phyloP scores from a whole-genome alignment of 1,140 invertebrate species.

The Drosophila nebulosa region DNA sequence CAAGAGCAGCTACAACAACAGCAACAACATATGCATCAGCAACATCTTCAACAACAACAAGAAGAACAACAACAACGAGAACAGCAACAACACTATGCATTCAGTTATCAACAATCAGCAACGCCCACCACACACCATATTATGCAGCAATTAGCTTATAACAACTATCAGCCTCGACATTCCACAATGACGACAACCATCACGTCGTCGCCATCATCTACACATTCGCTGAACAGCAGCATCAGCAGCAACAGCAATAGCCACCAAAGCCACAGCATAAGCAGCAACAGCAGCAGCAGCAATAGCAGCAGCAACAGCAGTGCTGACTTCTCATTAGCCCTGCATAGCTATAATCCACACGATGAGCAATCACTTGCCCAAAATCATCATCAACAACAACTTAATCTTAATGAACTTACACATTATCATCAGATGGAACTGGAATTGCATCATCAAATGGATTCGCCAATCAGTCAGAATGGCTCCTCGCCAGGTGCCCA shows the following conservation, averaged over 20 bases:
- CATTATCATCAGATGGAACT: constrained; percentile 62
- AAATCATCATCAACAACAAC: too few species aligned
- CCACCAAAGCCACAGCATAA: constrained; percentile 47
- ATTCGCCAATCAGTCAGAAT: constrained; percentile 49
- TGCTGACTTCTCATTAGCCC: neutral
- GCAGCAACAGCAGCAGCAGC: constrained; percentile 47
- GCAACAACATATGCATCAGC: constrained; percentile 17
- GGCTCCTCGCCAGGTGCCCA: constrained; percentile 43
- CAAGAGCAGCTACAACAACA: constrained; percentile 23
- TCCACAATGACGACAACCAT: constrained; percentile 49
- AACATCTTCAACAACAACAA: constrained; percentile 22
- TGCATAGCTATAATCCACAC: neutral
- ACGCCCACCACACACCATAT: constrained; percentile 52
- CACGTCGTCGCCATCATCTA: constrained; percentile 64
- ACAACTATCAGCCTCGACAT: constrained; percentile 61
- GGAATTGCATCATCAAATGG: constrained; percentile 29
- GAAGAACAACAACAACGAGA: constrained; percentile 26
- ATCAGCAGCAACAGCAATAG: constrained; percentile 21
- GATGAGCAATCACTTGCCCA: constrained; percentile 6
- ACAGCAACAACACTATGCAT: constrained; percentile 53
- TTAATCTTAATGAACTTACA: constrained; percentile 60
- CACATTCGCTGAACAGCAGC: constrained; percentile 48
- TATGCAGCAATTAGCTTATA: constrained; percentile 56
- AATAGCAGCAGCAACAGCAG: constrained; percentile 21
- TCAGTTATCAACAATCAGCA: constrained; percentile 51